phyloP scores from a whole-genome alignment of 2,797 vertebrate genomes.

The Masticophis lateralis region DNA sequence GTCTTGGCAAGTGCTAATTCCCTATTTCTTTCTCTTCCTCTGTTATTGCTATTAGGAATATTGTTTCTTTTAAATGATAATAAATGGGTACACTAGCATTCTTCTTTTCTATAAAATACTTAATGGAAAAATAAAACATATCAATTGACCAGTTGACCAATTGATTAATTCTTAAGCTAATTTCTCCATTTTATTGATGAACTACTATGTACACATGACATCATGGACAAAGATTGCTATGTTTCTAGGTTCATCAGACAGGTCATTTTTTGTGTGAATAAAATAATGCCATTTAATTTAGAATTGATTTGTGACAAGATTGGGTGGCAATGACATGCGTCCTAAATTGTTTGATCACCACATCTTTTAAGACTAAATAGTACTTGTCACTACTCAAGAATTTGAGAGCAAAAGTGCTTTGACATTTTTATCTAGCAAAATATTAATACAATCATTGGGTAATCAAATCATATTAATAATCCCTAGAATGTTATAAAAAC shows the following conservation, averaged over 20 bases:
- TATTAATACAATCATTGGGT: neutral
- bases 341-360: neutral
- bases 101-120: neutral
- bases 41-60: neutral
- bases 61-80: neutral
- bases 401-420: neutral
- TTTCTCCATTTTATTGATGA: neutral
- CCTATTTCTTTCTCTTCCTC: neutral
- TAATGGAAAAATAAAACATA: neutral
- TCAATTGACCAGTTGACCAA: neutral
- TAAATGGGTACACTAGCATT: neutral
- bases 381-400: rapidly evolving
- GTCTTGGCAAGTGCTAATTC: neutral
- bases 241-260: neutral
- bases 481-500: neutral
- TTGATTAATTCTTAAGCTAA: neutral
- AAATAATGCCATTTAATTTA: neutral
- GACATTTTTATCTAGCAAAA: neutral
- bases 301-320: neutral
- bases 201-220: neutral
- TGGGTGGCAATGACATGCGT: neutral
- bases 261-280: neutral
- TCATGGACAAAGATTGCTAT: neutral
- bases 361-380: neutral
- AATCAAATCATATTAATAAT: neutral